Evolutionary conservation across 2,888 invertebrate genomes (phyloP), one percentile per base, ranked within the genome.

Genomic region (Pachymerium ferrugineum): DNA sequence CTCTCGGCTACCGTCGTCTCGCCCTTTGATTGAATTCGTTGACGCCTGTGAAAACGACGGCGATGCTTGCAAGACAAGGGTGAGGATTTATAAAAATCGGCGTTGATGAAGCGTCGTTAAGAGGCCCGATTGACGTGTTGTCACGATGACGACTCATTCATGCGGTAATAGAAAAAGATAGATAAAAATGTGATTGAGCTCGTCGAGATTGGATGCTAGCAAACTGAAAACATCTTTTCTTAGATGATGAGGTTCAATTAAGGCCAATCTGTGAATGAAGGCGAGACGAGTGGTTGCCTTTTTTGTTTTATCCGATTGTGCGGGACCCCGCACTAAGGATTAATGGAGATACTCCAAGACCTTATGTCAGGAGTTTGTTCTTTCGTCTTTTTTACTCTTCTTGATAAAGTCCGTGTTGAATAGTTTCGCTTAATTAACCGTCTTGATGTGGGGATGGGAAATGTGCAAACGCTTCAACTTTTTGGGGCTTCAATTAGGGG

Each of bases 231-330:
- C 28, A 28, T 25, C 25, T 62, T 62, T 25, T 54, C 22, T 62
- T 62, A 3, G 28, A 62, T 62, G 62, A 62, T 22, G 62, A n/a
- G 62, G 16, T n/a, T 28, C 62, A 62, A 62, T 62, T 62, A 62
- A 62, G 62, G 62, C 62, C 62, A 62, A 62, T 62, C 62, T 62
- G 28, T 5, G 62, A 28, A 62, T 62, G 62, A 62, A 62, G 28
- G 62, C 22, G 62, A 62, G 25, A 25, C 62, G 62, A 62, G 62
- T 62, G 8, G 28, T 25, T 38, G 5, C 16, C 12, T 38, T 38
- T 16, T 38, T 38, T 38, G 4, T n/a, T 38, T 38, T 38, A 25
- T 62, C 28, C 25, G 28, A 62, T 62, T 38, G 38, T 12, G 38
- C 16, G 38, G 38, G 38, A 38, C 16, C n/a, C 38, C 38, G 16